A percentile compares a stretch with the other conserved stretches of the same genome.
These are phyloP conservation scores for Norana najaformis DNA, from an alignment of 2,888 invertebrate species.

Conservation along the genomic window DNA sequence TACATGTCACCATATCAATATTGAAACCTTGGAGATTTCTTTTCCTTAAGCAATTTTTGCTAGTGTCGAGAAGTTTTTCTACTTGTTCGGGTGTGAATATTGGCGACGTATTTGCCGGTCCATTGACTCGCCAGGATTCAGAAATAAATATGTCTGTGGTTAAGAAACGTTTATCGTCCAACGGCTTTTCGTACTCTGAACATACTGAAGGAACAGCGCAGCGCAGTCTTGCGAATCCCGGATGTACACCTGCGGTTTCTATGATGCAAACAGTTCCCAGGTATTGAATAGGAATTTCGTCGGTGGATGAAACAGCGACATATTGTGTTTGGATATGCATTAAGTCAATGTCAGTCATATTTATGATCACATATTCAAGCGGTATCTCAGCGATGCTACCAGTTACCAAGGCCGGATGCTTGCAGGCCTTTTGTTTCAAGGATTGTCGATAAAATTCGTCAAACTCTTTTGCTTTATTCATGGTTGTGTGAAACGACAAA, in stretches of 20 bases:
- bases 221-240: not conserved
- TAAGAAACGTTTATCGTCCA: not conserved
- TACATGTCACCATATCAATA: constrained; percentile 1
- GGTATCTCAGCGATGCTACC: not conserved
- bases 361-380: not conserved
- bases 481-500: not conserved
- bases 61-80: not conserved
- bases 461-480: not conserved
- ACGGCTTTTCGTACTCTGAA: too few species aligned
- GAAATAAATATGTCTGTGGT: not conserved
- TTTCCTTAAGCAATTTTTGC: accelerated
- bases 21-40: not conserved
- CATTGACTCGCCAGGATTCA: not conserved
- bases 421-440: not conserved
- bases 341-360: not conserved
- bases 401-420: not conserved
- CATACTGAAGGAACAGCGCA: not conserved
- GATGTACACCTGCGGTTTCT: not conserved
- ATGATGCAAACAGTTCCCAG: not conserved
- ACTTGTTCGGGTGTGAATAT: not conserved
- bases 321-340: not conserved
- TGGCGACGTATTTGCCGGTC: not conserved
- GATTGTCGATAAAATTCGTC: not conserved
- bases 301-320: not conserved
- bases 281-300: not conserved